A percentile compares a stretch with the other conserved stretches of the same genome.
Evolutionary conservation across 53 echinoderm and acorn worm genomes (phyloP).

Genomic region (Echinarachnius parma): DNA sequence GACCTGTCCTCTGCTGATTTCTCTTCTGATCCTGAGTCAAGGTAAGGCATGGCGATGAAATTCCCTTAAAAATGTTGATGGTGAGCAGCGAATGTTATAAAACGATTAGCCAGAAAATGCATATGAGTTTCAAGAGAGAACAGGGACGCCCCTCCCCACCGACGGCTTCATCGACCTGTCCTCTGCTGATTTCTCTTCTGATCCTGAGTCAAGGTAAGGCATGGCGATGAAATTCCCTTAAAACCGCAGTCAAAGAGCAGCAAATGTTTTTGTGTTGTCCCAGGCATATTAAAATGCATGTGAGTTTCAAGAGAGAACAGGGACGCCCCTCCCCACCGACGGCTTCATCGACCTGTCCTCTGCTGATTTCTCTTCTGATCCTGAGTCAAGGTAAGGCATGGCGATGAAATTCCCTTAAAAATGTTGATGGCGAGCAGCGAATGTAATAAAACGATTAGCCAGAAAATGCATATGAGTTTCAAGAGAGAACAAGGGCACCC

Average conservation of each 20-base stretch:
- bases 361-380: conserved; percentile 81
- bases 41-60: conserved; percentile 46
- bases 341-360: conserved; percentile 76
- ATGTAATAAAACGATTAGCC: too few species aligned
- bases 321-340: conserved; percentile 80
- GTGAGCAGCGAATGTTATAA: not conserved
- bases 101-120: too few species aligned
- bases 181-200: conserved; percentile 88
- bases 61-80: not conserved
- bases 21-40: conserved; percentile 86
- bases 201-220: conserved; percentile 83
- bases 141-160: conserved; percentile 81
- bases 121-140: too few species aligned
- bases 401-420: not conserved
- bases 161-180: conserved; percentile 77
- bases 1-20: conserved; percentile 82
- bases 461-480: too few species aligned
- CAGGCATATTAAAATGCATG: too few species aligned
- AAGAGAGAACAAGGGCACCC: conserved; percentile 81
- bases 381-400: conserved; percentile 83
- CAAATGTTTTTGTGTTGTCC: too few species aligned
- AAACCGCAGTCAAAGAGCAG: too few species aligned
- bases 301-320: conserved; percentile 73
- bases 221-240: too few species aligned
- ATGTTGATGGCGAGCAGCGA: not conserved